phyloP scores from a whole-genome alignment of 1,140 invertebrate genomes.

The Myzus persicae region DNA sequence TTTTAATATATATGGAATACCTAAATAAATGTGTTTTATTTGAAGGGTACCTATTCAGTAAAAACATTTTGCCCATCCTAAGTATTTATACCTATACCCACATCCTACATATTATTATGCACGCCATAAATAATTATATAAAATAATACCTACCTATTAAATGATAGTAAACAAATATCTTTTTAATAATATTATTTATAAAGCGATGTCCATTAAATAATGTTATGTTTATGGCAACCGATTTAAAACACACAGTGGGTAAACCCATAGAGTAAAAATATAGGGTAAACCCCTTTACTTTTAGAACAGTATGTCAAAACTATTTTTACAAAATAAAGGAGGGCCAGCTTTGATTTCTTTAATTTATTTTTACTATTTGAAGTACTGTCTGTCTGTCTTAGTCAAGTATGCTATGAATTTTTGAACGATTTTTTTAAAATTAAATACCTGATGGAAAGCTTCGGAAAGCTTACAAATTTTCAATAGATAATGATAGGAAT shows the following conservation, averaged over 20 bases:
- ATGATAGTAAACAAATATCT: not conserved
- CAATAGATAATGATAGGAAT: not conserved
- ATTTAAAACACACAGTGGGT: not conserved
- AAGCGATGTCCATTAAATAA: not conserved
- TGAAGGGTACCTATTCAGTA: not conserved
- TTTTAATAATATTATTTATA: not conserved
- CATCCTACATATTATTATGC: not conserved
- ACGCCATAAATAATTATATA: not conserved
- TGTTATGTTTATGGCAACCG: not conserved
- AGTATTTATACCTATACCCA: not conserved
- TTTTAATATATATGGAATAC: not conserved
- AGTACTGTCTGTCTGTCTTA: not conserved
- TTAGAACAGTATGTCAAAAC: not conserved
- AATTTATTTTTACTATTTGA: not conserved
- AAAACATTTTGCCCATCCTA: not conserved
- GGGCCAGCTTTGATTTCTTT: not conserved
- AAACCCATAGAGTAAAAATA: no score
- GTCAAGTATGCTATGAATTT: not conserved
- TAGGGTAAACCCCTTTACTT: not conserved
- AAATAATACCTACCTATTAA: not conserved
- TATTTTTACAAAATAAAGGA: not conserved
- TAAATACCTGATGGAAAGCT: not conserved
- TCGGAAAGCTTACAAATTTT: not conserved
- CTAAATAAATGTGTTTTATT: not conserved
- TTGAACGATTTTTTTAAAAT: not conserved